Conservation (phyloP, 1,140 invertebrate genomes). For the Drosophila ambigua region DNA sequence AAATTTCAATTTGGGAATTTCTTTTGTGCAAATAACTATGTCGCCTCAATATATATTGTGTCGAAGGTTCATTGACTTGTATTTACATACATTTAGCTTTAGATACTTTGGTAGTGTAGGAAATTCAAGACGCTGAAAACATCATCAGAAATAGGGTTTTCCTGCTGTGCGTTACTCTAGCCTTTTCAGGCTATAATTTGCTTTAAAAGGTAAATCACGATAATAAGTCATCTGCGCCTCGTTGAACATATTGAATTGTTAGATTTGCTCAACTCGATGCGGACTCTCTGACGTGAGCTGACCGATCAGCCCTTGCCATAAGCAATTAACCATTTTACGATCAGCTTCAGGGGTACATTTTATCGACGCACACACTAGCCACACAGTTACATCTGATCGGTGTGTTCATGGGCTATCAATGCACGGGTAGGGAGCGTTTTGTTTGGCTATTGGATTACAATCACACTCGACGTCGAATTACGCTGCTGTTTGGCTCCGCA, state of each 20-base stretch:
- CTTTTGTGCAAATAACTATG: constrained; percentile 43
- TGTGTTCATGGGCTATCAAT: constrained; percentile 34
- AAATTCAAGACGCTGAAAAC: too few species aligned
- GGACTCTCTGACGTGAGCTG: too few species aligned
- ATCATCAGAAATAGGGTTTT: too few species aligned
- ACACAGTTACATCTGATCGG: constrained; percentile 45
- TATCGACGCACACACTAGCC: neutral
- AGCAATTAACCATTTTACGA: constrained; percentile 24
- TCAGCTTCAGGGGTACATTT: neutral
- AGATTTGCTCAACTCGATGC: too few species aligned
- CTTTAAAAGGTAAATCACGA: too few species aligned
- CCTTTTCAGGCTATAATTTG: neutral
- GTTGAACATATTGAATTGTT: too few species aligned
- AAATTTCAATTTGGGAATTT: constrained; percentile 41
- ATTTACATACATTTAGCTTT: neutral
- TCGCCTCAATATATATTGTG: constrained; percentile 12
- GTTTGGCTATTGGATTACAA: constrained; percentile 29
- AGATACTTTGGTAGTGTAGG: too few species aligned
- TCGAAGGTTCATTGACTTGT: constrained; percentile 13
- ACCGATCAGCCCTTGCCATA: neutral
- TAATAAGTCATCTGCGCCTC: too few species aligned
- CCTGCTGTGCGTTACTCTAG: too few species aligned
- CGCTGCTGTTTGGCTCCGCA: neutral
- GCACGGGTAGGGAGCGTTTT: neutral
- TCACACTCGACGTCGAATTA: constrained; percentile 2